phyloP scores from a whole-genome alignment of 2,888 invertebrate species.

The Tetragnatha montana region DNA sequence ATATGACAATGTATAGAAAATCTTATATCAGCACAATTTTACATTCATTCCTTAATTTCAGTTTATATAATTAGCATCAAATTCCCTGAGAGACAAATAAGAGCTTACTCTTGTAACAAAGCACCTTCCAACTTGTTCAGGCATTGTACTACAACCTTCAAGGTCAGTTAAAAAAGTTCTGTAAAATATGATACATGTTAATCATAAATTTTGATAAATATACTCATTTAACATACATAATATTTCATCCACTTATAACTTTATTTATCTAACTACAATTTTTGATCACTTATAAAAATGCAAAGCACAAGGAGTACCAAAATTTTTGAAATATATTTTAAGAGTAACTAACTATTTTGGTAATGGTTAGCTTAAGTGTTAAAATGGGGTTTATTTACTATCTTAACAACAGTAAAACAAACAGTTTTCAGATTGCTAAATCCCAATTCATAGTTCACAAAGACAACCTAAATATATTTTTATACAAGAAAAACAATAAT shows the following conservation, averaged over 20 bases:
- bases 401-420: no score
- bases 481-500: no score
- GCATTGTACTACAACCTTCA: slow-evolving; percentile 91
- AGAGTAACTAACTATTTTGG: no score
- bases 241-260: no score
- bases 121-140: slow-evolving; percentile 93
- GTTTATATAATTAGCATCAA: background rate
- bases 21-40: background rate
- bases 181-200: slow-evolving; percentile 25
- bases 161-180: slow-evolving; percentile 89
- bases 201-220: slow-evolving; percentile 86
- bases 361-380: no score
- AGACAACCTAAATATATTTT: no score
- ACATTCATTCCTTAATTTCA: background rate
- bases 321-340: background rate
- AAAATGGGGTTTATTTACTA: no score
- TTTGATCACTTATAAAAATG: no score
- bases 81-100: background rate
- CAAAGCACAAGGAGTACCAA: background rate
- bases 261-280: background rate
- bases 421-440: no score
- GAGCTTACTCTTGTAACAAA: slow-evolving; percentile 91
- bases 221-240: slow-evolving; percentile 78
- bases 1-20: background rate
- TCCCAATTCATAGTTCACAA: no score